Conservation (phyloP, 2,797 vertebrate species). For the Acipenser oxyrinchus region DNA sequence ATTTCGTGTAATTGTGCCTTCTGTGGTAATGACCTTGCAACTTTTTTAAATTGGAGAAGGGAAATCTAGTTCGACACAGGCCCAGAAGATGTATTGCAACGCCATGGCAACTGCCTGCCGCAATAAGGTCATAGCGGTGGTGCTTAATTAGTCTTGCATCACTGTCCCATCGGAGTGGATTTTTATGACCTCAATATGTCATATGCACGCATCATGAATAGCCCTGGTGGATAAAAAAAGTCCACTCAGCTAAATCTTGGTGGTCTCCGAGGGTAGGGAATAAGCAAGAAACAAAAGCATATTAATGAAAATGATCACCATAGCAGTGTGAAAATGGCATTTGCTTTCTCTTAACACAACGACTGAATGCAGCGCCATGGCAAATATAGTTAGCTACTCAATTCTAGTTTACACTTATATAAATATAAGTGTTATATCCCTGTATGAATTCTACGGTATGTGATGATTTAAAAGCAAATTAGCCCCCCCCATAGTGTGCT, state of each 20-base stretch:
- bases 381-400: no score
- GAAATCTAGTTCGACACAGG: constrained; percentile 46
- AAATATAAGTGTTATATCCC: no score
- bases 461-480: no score
- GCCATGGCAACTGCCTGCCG: constrained; percentile 47
- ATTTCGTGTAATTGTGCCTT: constrained; percentile 40
- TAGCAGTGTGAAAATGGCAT: not conserved
- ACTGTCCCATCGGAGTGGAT: constrained; percentile 49
- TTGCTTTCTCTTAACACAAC: not conserved
- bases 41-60: constrained; percentile 38
- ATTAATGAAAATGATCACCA: constrained; percentile 22
- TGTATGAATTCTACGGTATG: no score
- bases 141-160: constrained; percentile 68
- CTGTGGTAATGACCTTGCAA: constrained; percentile 46
- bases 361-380: no score
- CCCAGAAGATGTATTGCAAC: constrained; percentile 38
- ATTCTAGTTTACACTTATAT: no score
- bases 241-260: constrained; percentile 2
- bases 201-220: constrained; percentile 40
- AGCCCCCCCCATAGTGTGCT: no score
- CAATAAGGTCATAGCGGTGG: constrained; percentile 54
- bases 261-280: not conserved
- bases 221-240: constrained; percentile 1
- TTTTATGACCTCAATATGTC: constrained; percentile 71
- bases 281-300: not conserved